Evolutionary conservation across 2,113 vertebrate genomes (phyloP).

Genomic region (Microcebus ravelobensis): DNA sequence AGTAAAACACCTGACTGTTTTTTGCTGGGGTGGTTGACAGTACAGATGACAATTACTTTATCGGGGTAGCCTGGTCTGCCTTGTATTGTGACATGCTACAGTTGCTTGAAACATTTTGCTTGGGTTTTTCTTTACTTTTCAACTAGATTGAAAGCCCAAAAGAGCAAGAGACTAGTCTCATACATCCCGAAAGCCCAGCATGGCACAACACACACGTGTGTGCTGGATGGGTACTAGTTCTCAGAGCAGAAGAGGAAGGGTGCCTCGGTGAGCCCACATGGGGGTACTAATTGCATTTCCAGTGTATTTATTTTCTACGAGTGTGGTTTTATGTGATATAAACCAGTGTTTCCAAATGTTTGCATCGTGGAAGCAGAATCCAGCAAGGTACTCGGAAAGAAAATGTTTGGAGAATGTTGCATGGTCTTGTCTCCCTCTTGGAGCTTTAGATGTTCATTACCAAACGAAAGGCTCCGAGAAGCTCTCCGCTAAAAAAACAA

Average conservation of each 20-base stretch:
- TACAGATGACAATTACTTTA: too few species aligned
- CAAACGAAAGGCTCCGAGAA: background rate
- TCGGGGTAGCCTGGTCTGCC: background rate
- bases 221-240: fast-evolving
- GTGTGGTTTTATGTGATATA: background rate
- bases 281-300: background rate
- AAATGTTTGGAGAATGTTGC: too few species aligned
- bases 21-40: fast-evolving
- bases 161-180: background rate
- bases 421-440: background rate
- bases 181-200: fast-evolving
- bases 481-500: background rate
- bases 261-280: fast-evolving
- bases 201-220: fast-evolving
- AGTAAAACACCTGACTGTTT: fast-evolving
- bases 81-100: fast-evolving
- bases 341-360: background rate
- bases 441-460: background rate
- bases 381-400: background rate
- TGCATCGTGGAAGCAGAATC: background rate
- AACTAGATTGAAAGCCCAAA: fast-evolving
- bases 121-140: background rate
- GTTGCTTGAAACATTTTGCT: background rate
- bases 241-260: fast-evolving
- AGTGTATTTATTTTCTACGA: background rate